These are phyloP conservation scores for Meloe dianella DNA, from an alignment of 2,888 invertebrate species.

Conservation along the genomic window DNA sequence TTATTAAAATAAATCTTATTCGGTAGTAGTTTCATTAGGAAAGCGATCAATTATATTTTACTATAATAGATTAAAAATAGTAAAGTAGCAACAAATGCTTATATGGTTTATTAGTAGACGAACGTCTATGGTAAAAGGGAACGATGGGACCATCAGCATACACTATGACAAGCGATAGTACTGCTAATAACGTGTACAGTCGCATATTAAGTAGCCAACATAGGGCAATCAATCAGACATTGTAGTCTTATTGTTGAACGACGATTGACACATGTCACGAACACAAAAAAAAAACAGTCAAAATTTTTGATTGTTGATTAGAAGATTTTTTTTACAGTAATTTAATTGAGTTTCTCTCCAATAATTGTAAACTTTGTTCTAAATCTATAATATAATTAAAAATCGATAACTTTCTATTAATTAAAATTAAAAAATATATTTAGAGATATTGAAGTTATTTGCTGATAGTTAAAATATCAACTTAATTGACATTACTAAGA, in stretches of 20 bases:
- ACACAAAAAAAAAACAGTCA: background rate
- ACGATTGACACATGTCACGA: slow-evolving; percentile 7
- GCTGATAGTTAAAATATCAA: background rate
- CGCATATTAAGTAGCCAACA: slow-evolving; percentile 54
- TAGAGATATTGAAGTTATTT: background rate
- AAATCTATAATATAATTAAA: background rate
- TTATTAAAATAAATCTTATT: slow-evolving; percentile 31
- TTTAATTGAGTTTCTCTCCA: background rate
- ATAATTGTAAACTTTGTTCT: background rate
- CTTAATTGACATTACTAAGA: too few relatives aligned
- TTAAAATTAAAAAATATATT: background rate
- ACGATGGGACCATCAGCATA: slow-evolving; percentile 53
- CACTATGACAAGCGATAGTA: slow-evolving; percentile 54
- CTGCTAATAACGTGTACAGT: slow-evolving; percentile 55
- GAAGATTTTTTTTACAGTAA: too few relatives aligned
- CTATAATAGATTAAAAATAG: slow-evolving; percentile 31
- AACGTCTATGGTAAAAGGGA: slow-evolving; percentile 24
- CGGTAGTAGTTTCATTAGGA: slow-evolving; percentile 35
- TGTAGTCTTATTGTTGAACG: background rate
- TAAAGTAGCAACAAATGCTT: slow-evolving; percentile 18
- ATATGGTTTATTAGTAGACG: slow-evolving; percentile 16
- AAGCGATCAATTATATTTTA: slow-evolving; percentile 38
- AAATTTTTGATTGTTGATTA: too few relatives aligned
- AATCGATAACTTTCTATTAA: background rate
- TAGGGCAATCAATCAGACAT: slow-evolving; percentile 52